phyloP scores from a whole-genome alignment of 1,140 invertebrate species.

The Lucilia cuprina region DNA sequence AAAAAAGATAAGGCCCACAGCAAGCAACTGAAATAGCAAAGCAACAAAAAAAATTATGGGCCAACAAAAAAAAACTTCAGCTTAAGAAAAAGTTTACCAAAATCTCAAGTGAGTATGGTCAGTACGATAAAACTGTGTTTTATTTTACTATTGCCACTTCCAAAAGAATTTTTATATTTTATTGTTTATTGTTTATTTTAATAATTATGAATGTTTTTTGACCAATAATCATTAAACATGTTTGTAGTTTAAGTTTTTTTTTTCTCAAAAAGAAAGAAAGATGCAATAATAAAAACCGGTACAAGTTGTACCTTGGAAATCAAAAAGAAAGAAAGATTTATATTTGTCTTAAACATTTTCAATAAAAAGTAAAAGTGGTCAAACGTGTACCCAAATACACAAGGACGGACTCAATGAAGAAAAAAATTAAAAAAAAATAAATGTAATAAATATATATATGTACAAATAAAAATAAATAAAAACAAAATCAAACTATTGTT shows the following conservation, averaged over 20 bases:
- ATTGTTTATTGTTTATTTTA: background rate
- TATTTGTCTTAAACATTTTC: background rate
- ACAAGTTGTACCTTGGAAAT: background rate
- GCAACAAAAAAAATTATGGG: background rate
- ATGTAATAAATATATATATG: background rate
- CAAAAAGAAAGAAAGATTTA: background rate
- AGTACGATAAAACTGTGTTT: background rate
- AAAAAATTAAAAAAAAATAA: background rate
- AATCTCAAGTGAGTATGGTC: background rate
- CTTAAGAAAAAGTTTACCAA: background rate
- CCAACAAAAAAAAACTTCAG: background rate
- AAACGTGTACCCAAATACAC: background rate
- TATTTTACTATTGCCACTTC: background rate
- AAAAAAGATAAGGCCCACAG: background rate
- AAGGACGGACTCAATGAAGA: background rate
- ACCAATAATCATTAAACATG: too few relatives aligned
- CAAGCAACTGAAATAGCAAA: background rate
- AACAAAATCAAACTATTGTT: background rate
- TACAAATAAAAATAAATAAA: background rate
- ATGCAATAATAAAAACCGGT: background rate
- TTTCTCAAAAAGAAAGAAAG: background rate
- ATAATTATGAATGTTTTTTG: background rate
- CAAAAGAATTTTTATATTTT: slow-evolving; percentile 12
- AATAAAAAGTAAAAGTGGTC: slow-evolving; percentile 27
- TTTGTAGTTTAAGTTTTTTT: too few relatives aligned